These are phyloP conservation scores for Rhaphigaster nebulosa DNA, from an alignment of 2,888 invertebrate genomes.

Conservation along the genomic window DNA sequence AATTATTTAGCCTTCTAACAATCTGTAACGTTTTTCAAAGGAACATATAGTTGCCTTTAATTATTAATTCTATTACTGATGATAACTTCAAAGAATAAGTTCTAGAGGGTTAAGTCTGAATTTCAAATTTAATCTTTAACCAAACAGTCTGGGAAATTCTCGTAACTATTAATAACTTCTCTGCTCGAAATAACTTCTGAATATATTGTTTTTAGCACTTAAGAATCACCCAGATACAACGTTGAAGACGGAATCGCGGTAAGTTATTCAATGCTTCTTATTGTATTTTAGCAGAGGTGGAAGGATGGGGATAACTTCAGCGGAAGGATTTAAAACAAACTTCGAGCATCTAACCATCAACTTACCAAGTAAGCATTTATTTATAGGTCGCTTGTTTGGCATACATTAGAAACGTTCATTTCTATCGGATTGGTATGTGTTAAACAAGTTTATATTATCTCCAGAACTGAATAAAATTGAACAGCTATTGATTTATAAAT, in stretches of 20 bases:
- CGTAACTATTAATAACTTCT: neutral
- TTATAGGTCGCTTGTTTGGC: neutral
- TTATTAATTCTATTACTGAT: too few species aligned
- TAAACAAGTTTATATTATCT: neutral
- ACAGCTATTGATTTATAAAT: too few species aligned
- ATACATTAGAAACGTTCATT: neutral
- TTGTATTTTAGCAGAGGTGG: neutral
- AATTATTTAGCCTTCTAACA: too few species aligned
- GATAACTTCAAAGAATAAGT: too few species aligned
- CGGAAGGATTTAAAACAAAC: slow-evolving; percentile 7
- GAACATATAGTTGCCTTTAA: too few species aligned
- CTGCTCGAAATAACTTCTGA: neutral
- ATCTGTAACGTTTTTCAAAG: too few species aligned
- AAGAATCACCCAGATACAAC: neutral
- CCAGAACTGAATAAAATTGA: neutral
- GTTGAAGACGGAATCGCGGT: neutral
- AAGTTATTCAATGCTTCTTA: neutral
- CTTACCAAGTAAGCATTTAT: neutral
- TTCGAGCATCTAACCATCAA: neutral
- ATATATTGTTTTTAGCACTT: neutral
- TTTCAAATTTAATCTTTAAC: too few species aligned
- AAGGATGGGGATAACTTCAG: neutral
- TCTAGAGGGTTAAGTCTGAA: too few species aligned
- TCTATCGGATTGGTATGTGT: too few species aligned
- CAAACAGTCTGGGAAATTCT: neutral